These are phyloP conservation scores for Prinia subflava DNA, from an alignment of 2,113 vertebrate genomes.

Conservation along the genomic window DNA sequence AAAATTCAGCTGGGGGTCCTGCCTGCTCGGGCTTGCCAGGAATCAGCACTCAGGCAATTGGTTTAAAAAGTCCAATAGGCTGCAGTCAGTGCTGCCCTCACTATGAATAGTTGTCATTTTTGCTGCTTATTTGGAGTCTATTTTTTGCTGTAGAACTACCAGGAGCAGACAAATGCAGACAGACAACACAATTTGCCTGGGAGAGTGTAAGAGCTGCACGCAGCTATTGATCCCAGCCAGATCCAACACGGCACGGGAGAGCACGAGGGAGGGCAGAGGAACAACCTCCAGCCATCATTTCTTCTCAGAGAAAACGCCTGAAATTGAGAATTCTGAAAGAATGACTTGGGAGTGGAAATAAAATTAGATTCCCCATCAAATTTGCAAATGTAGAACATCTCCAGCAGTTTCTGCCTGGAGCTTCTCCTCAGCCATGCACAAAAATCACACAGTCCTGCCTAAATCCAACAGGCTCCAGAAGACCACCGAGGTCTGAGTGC, in stretches of 20 bases:
- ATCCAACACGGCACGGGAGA: neutral
- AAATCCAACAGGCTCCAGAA: neutral
- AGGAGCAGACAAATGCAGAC: neutral
- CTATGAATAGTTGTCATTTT: neutral
- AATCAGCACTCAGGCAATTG: neutral
- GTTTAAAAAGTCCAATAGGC: conserved; percentile 4
- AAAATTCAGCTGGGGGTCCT: neutral
- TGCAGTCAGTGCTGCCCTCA: conserved; percentile 4
- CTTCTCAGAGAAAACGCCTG: neutral
- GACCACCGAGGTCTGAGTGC: neutral
- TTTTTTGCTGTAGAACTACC: neutral
- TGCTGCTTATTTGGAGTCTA: neutral
- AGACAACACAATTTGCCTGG: neutral
- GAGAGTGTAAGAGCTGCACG: neutral
- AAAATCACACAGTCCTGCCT: neutral
- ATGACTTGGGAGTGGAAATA: neutral
- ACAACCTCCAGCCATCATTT: neutral
- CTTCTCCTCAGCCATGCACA: neutral
- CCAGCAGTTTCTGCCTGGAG: rapidly evolving
- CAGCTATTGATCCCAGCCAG: neutral
- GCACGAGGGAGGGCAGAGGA: neutral
- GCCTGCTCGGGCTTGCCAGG: neutral
- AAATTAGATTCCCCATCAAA: neutral
- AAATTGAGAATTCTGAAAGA: neutral
- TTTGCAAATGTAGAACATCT: neutral